Conservation (phyloP, 2,113 vertebrate genomes). For the Takifugu flavidus region DNA sequence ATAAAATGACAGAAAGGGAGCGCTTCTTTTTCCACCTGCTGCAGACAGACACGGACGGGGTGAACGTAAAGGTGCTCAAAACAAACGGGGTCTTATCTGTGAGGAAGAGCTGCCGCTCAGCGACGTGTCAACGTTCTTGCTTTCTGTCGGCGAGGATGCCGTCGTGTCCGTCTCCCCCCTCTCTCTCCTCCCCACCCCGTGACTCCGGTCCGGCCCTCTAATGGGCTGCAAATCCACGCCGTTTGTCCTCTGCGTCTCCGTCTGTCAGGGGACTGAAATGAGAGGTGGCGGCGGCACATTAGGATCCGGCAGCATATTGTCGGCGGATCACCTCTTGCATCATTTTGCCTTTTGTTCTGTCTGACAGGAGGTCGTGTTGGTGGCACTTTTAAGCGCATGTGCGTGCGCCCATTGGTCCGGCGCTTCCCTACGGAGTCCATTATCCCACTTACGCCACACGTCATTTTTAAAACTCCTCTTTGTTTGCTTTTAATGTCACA, state of each 20-base stretch:
- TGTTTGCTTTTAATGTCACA: slow-evolving; percentile 26
- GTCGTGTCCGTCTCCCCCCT: not conserved
- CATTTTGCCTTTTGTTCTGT: slow-evolving; percentile 63
- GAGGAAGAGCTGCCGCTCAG: not conserved
- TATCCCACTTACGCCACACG: slow-evolving; percentile 34
- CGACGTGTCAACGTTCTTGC: not conserved
- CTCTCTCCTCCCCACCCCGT: not conserved
- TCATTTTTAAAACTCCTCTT: slow-evolving; percentile 43
- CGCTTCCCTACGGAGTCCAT: slow-evolving; percentile 36
- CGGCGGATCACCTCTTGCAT: slow-evolving; percentile 55
- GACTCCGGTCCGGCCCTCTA: slow-evolving; percentile 51
- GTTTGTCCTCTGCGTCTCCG: slow-evolving; percentile 11
- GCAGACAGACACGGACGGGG: no score
- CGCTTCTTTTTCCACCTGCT: not conserved
- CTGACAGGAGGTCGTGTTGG: slow-evolving; percentile 38
- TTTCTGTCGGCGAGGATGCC: slow-evolving; percentile 5
- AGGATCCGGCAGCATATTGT: slow-evolving; percentile 58
- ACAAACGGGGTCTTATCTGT: no score
- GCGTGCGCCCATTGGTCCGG: slow-evolving; percentile 7
- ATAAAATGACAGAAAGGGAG: slow-evolving; percentile 60
- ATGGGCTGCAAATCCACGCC: slow-evolving; percentile 57
- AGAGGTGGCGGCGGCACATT: slow-evolving; percentile 60
- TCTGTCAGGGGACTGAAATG: slow-evolving; percentile 60
- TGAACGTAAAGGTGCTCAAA: not conserved
- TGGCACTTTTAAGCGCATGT: slow-evolving; percentile 1